phyloP scores from a whole-genome alignment of 2,888 invertebrate species.

The Caenorhabditis imperialis region DNA sequence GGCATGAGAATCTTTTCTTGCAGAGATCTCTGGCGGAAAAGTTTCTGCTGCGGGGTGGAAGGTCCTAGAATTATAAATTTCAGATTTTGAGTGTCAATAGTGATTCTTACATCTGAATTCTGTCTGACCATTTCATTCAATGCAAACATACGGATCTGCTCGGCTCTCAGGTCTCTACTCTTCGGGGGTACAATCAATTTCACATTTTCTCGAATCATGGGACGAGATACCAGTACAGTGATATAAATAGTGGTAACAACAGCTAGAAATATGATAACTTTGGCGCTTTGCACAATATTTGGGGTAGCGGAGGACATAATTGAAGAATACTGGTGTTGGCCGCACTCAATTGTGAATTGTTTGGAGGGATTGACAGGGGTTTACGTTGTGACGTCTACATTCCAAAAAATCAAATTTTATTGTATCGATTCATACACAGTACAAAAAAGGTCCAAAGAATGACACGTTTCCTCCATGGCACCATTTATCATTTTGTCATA shows the following conservation, averaged over 20 bases:
- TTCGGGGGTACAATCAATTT: slow-evolving; percentile 8
- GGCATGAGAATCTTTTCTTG: slow-evolving; percentile 20
- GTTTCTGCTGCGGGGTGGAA: slow-evolving; percentile 21
- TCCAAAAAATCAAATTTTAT: no score
- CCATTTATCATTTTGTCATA: no score
- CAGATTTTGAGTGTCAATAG: background rate
- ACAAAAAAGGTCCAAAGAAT: no score
- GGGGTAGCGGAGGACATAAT: slow-evolving; percentile 21
- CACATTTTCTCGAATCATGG: slow-evolving; percentile 4
- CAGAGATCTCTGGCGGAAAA: slow-evolving; percentile 29
- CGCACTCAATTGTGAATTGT: no score
- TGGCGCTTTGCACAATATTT: slow-evolving; percentile 10
- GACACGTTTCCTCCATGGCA: no score
- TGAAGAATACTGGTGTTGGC: no score
- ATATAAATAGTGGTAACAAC: slow-evolving; percentile 17
- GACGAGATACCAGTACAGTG: slow-evolving; percentile 5
- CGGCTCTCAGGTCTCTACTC: slow-evolving; percentile 22
- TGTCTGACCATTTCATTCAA: slow-evolving; percentile 35
- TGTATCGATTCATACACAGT: no score
- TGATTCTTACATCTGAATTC: slow-evolving; percentile 31
- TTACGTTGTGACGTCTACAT: no score
- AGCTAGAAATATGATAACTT: slow-evolving; percentile 7
- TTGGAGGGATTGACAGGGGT: no score
- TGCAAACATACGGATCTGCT: slow-evolving; percentile 30
- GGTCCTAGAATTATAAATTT: slow-evolving; percentile 10